Evolutionary conservation across 1,140 invertebrate genomes (phyloP).

Genomic region (Oreohelix idahoensis): DNA sequence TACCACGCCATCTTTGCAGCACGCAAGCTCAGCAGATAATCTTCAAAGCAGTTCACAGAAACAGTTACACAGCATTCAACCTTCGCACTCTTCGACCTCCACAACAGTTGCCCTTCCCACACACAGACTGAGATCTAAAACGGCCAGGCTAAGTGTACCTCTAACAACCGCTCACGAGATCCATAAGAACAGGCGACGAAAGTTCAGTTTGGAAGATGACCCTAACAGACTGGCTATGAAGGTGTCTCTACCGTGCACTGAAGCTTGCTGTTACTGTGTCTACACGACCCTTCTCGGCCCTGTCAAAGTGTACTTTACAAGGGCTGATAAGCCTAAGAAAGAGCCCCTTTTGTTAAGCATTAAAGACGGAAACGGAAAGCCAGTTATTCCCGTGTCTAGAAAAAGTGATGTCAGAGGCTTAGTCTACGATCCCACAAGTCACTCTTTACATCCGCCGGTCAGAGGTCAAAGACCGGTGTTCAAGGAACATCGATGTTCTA

Average conservation of each 20-base stretch:
- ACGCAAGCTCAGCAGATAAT: neutral
- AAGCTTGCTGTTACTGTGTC: slow-evolving; percentile 45
- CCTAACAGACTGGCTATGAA: slow-evolving; percentile 20
- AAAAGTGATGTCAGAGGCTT: slow-evolving; percentile 42
- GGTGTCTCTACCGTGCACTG: slow-evolving; percentile 38
- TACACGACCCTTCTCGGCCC: slow-evolving; percentile 36
- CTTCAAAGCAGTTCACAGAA: too few species aligned
- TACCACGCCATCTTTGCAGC: neutral
- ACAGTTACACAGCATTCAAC: neutral
- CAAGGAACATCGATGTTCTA: neutral
- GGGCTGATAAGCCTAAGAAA: slow-evolving; percentile 18
- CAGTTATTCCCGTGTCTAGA: slow-evolving; percentile 36
- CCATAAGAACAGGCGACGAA: neutral
- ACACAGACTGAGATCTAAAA: neutral
- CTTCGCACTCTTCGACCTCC: neutral
- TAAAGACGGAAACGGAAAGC: slow-evolving; percentile 40
- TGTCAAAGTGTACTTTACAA: slow-evolving; percentile 34
- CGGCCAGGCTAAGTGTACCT: neutral
- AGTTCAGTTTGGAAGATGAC: slow-evolving; percentile 11
- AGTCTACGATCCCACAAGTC: slow-evolving; percentile 33
- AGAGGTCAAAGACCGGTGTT: slow-evolving; percentile 22
- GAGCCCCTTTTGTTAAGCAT: slow-evolving; percentile 22
- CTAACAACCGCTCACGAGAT: neutral
- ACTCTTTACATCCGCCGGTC: slow-evolving; percentile 41
- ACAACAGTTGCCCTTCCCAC: neutral